phyloP scores from a whole-genome alignment of 2,888 invertebrate genomes.

The Agonopterix subpropinquella region DNA sequence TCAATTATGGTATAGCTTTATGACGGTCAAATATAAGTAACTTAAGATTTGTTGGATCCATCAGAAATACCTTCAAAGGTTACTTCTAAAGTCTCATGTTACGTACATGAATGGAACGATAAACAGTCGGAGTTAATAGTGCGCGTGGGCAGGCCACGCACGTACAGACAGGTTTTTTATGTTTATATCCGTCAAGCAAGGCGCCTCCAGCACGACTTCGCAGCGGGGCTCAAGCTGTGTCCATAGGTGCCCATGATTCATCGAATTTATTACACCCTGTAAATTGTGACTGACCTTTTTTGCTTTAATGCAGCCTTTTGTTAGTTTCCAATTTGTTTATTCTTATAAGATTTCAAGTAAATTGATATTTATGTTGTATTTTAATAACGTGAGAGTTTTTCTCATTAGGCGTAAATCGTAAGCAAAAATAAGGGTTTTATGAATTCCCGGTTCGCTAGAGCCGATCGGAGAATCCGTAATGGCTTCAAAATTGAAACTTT shows the following conservation, averaged over 20 bases:
- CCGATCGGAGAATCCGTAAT: slow-evolving; percentile 29
- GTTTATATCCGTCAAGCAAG: slow-evolving; percentile 55
- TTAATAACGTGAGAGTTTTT: too few species aligned
- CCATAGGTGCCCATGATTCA: slow-evolving; percentile 38
- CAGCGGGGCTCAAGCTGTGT: slow-evolving; percentile 47
- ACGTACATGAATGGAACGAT: slow-evolving; percentile 58
- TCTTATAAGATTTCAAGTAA: slow-evolving; percentile 3
- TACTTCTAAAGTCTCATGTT: slow-evolving; percentile 47
- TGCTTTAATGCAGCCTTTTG: slow-evolving; percentile 10
- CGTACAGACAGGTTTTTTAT: slow-evolving; percentile 19
- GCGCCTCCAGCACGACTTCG: slow-evolving; percentile 51
- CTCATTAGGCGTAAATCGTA: too few species aligned
- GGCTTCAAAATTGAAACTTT: slow-evolving; percentile 50
- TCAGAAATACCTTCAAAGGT: slow-evolving; percentile 41
- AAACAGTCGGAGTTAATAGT: slow-evolving; percentile 59
- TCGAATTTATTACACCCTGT: slow-evolving; percentile 54
- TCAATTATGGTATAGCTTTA: slow-evolving; percentile 11
- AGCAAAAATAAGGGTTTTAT: slow-evolving; percentile 6
- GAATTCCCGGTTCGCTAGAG: slow-evolving; percentile 2
- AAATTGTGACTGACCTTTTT: slow-evolving; percentile 30
- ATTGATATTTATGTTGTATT: too few species aligned
- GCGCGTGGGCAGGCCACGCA: slow-evolving; percentile 47
- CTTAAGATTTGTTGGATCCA: slow-evolving; percentile 25
- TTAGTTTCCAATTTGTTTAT: slow-evolving; percentile 17
- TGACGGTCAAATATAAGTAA: slow-evolving; percentile 27